Conservation (phyloP, 2,888 invertebrate species). For the Frankliniella intonsa region DNA sequence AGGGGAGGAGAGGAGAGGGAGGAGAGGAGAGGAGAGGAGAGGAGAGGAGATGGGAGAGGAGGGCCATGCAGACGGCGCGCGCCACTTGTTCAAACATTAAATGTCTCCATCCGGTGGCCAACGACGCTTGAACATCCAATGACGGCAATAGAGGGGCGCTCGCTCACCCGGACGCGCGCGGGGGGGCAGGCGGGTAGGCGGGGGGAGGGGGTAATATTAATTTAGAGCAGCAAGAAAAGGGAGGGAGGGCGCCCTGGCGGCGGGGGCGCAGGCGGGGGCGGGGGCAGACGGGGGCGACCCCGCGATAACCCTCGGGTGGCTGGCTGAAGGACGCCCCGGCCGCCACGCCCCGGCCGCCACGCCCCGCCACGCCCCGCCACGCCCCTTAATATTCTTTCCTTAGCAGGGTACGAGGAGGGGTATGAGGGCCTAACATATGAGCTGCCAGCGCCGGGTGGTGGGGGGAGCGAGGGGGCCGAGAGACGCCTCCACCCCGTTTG, state of each 20-base stretch:
- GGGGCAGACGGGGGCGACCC: background rate
- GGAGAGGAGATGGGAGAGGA: background rate
- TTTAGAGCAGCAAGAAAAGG: background rate
- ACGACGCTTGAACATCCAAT: conserved; percentile 22
- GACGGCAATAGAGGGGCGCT: background rate
- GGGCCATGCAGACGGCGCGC: background rate
- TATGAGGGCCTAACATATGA: conserved; percentile 18
- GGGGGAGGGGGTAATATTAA: conserved; percentile 3
- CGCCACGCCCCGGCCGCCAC: no score
- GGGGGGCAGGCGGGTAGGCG: background rate
- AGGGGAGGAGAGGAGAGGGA: background rate
- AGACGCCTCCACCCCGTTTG: background rate
- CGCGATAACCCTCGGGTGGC: background rate
- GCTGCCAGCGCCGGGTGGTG: background rate
- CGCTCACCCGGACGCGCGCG: background rate
- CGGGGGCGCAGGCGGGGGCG: background rate
- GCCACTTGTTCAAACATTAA: conserved; percentile 20
- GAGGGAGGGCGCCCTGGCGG: background rate
- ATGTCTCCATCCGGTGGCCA: conserved; percentile 21
- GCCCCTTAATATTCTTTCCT: conserved; percentile 14
- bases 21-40: background rate
- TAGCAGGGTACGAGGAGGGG: background rate
- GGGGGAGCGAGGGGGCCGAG: no score
- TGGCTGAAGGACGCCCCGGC: background rate
- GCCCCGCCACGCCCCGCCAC: background rate